A percentile compares a stretch with the other conserved stretches of the same genome.
These are phyloP conservation scores for Drosophila funebris DNA, from an alignment of 1,140 invertebrate genomes.

Conservation along the genomic window DNA sequence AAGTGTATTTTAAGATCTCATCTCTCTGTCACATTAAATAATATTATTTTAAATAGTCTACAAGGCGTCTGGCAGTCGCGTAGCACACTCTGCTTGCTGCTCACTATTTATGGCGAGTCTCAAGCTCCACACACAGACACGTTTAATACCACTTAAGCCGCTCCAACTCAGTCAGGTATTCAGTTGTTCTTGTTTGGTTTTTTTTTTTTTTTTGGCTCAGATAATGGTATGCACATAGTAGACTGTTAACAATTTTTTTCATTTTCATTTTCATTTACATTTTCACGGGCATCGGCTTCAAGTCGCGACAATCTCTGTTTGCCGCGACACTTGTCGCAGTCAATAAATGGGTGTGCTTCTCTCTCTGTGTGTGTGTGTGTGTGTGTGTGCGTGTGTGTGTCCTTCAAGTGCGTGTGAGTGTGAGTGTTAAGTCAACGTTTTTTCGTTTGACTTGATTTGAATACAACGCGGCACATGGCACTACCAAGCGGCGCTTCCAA, in stretches of 20 bases:
- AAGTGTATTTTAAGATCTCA: not conserved
- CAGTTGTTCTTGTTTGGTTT: too few relatives aligned
- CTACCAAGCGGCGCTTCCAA: not conserved
- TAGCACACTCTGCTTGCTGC: constrained; percentile 3
- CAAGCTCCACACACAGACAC: constrained; percentile 18
- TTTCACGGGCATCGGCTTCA: constrained; percentile 8
- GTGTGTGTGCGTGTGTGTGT: constrained; percentile 16
- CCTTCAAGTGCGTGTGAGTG: constrained; percentile 31
- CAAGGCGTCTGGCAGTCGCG: constrained; percentile 6
- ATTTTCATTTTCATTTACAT: not conserved
- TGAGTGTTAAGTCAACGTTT: constrained; percentile 72
- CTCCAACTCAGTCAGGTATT: constrained; percentile 4
- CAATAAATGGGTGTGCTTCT: constrained; percentile 29
- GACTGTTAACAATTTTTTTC: constrained; percentile 15
- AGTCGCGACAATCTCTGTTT: constrained; percentile 25
- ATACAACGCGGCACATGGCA: constrained; percentile 18
- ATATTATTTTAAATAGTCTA: constrained; percentile 3
- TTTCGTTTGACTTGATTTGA: constrained; percentile 63
- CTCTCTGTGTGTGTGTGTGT: not conserved
- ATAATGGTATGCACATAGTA: constrained; percentile 20
- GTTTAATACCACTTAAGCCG: constrained; percentile 35
- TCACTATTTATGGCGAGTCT: constrained; percentile 16
- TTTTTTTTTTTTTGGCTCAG: not conserved
- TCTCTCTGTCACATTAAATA: not conserved
- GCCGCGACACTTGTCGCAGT: constrained; percentile 30